Base-by-base conservation (phyloP, 1,140 invertebrate genomes). In the Bombus difficillimus region DNA sequence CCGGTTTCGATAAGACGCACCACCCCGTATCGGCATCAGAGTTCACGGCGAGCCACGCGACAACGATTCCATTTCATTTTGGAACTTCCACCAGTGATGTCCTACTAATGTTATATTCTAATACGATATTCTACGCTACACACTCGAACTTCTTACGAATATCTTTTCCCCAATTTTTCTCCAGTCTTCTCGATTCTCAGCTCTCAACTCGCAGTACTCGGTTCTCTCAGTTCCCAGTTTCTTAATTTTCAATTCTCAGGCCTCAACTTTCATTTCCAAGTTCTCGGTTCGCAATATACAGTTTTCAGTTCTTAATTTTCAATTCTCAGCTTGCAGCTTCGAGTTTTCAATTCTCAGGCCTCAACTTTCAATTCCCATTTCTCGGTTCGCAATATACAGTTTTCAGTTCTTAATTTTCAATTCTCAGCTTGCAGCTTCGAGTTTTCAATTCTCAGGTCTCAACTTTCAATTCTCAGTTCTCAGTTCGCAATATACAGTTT, bases 1-100 rank as follows among this genome's bases (percentile, higher is more conserved):
- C 88, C 84, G 80, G 66, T 86, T 89, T 89, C 88, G 80, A 89
- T 71, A 81, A 86, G 84, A 86, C 77, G 66, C 69, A 25, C 69
- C 53, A 64, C 41, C 83, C 34, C 43, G 53, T 81, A 74, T 73
- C 41, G 15, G 28, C 57, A 34, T 85, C 78, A 68, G 43, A 73
- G 69, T 81, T 81, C 83, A 72, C 81, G 28, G 6, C 18, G 32
- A 69, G 64, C 25, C 25, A 72, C 59, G 81, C 81, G 72, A 34
- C 77, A 57, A 71, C 83, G 43, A 59, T 75, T 75, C 53, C 68
- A 41, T 81, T 76, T 57, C 86, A 69, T 39, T 78, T 32, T 53
- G 62, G 13, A 80, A 53, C 57, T 34, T 62, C 12, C 22, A 15
- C 43, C 47, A 53, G 18, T 53, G 18, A 53, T 53, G 18, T 53